phyloP scores from a whole-genome alignment of 2,888 invertebrate genomes.

The Agrotis exclamationis region DNA sequence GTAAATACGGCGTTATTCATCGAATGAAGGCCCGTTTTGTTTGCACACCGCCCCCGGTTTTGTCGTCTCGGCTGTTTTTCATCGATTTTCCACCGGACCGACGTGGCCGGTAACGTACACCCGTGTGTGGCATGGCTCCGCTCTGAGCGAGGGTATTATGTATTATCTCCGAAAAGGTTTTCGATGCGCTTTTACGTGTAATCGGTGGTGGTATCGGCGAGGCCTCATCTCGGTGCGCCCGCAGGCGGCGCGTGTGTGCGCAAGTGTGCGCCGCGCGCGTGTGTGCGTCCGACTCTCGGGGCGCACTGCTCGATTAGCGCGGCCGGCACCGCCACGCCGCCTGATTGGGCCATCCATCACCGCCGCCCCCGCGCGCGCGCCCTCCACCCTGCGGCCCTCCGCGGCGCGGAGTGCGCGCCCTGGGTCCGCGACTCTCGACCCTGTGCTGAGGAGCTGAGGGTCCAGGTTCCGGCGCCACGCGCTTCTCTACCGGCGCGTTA shows the following conservation, averaged over 20 bases:
- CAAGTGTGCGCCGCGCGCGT: conserved; percentile 75
- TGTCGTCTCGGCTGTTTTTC: conserved; percentile 83
- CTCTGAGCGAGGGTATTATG: conserved; percentile 70
- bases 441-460: conserved; percentile 60
- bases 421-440: conserved; percentile 72
- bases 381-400: conserved; percentile 83
- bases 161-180: conserved; percentile 79
- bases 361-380: conserved; percentile 78
- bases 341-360: conserved; percentile 92
- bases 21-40: conserved; percentile 75
- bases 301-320: conserved; percentile 89
- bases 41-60: conserved; percentile 77
- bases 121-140: conserved; percentile 54
- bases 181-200: conserved; percentile 84
- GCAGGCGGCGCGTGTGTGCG: conserved; percentile 71
- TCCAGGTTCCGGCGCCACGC: conserved; percentile 59
- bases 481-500: conserved; percentile 77
- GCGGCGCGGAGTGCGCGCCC: conserved; percentile 71
- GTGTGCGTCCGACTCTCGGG: conserved; percentile 84
- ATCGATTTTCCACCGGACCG: conserved; percentile 83
- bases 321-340: conserved; percentile 88
- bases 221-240: conserved; percentile 68
- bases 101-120: conserved; percentile 56
- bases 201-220: conserved; percentile 71
- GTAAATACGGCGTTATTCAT: conserved; percentile 85